A percentile compares a stretch with the other conserved stretches of the same genome.
These are phyloP conservation scores for Mycetomoellerius zeteki DNA, from an alignment of 1,140 invertebrate genomes.

Conservation along the genomic window DNA sequence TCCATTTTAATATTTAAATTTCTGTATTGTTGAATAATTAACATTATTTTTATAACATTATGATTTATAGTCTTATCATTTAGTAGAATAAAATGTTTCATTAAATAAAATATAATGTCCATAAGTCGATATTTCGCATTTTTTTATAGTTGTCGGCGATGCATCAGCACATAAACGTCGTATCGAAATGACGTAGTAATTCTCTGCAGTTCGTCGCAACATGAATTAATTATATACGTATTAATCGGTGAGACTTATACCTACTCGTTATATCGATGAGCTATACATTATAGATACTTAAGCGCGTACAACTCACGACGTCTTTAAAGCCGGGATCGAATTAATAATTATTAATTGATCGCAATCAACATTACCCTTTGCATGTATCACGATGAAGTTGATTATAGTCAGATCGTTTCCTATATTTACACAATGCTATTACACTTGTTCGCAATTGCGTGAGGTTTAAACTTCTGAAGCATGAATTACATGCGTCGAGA, in stretches of 20 bases:
- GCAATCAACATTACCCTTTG: constrained; percentile 13
- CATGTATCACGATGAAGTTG: neutral
- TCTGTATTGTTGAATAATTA: neutral
- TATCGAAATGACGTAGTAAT: neutral
- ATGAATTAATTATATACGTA: constrained; percentile 30
- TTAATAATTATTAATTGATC: constrained; percentile 52
- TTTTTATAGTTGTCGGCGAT: constrained; percentile 5
- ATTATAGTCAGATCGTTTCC: neutral
- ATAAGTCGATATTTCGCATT: neutral
- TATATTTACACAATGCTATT: neutral
- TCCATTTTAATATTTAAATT: neutral
- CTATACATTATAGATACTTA: neutral
- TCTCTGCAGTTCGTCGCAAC: constrained; percentile 19
- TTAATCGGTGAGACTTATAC: constrained; percentile 13
- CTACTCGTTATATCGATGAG: neutral
- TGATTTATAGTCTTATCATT: neutral
- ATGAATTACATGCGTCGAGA: constrained; percentile 16
- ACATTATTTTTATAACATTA: neutral
- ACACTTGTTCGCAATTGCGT: neutral
- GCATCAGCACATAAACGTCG: neutral
- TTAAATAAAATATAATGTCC: neutral
- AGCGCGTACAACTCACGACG: neutral
- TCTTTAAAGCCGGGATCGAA: constrained; percentile 24
- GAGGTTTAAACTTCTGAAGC: constrained; percentile 23
- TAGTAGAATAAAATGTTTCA: neutral